Conservation (phyloP, 2,113 vertebrate genomes). For the Piaya cayana region DNA sequence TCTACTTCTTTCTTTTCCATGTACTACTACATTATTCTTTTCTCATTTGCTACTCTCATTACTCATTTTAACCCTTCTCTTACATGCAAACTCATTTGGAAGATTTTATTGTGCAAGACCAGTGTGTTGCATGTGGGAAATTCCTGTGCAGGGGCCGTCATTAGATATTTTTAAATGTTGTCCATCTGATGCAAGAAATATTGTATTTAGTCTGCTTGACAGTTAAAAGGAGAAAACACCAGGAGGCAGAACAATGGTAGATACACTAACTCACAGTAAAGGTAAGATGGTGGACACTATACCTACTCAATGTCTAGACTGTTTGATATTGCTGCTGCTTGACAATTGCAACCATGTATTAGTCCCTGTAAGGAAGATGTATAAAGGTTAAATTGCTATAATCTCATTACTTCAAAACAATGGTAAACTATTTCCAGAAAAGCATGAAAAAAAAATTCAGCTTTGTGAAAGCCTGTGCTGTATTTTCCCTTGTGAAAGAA, state of each 20-base stretch:
- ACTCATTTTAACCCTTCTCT: neutral
- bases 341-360: neutral
- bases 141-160: neutral
- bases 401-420: neutral
- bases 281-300: neutral
- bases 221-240: neutral
- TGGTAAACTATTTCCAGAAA: neutral
- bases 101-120: neutral
- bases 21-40: fast-evolving
- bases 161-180: neutral
- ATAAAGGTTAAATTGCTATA: neutral
- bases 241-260: neutral
- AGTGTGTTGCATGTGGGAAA: neutral
- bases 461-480: neutral
- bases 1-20: neutral
- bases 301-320: neutral
- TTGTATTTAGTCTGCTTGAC: neutral
- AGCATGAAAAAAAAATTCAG: neutral
- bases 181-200: neutral
- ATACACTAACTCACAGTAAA: neutral
- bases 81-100: neutral
- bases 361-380: neutral
- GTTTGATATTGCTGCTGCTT: neutral
- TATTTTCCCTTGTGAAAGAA: neutral
- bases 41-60: neutral